Conservation (phyloP, 2,113 vertebrate species). For the Trochalopteron elliotii region DNA sequence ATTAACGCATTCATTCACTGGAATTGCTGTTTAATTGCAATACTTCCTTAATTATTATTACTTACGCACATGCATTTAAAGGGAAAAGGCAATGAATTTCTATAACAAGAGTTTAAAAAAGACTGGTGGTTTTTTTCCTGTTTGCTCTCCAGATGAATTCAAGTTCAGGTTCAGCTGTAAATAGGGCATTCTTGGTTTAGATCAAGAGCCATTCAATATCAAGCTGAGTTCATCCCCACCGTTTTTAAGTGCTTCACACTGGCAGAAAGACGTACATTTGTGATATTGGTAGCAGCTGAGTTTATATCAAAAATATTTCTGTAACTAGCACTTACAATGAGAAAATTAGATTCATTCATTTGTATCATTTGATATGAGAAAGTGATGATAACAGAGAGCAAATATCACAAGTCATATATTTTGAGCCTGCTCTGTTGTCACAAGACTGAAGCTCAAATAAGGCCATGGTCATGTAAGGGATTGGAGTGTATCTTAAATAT, state of each 20-base stretch:
- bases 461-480: accelerated
- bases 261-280: neutral
- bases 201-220: neutral
- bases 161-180: neutral
- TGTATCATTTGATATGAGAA: neutral
- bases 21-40: neutral
- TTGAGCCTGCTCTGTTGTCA: neutral
- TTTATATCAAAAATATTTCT: neutral
- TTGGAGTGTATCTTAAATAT: neutral
- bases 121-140: accelerated
- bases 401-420: neutral
- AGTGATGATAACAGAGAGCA: neutral
- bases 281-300: neutral
- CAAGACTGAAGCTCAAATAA: neutral
- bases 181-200: neutral
- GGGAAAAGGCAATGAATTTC: neutral
- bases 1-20: neutral
- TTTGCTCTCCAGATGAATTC: neutral
- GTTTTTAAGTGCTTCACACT: neutral
- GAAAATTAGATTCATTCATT: neutral
- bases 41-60: neutral
- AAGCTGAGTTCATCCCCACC: neutral
- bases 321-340: neutral
- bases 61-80: neutral
- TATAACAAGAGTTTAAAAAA: neutral